Evolutionary conservation across 1,140 invertebrate genomes (phyloP).

Genomic region (Nasonia vitripennis): DNA sequence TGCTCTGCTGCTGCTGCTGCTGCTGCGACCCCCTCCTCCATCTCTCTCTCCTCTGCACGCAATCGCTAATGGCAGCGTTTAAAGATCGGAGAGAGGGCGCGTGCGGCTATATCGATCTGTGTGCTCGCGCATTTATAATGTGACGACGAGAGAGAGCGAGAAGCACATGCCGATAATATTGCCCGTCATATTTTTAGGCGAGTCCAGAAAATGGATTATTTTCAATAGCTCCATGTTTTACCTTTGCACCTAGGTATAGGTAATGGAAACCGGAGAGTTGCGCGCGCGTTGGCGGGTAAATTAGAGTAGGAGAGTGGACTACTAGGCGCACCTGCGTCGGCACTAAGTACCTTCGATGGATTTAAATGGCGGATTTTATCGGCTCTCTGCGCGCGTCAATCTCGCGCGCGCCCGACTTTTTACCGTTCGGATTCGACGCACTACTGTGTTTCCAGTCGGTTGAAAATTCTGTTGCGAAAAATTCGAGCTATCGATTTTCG

Average conservation of each 20-base stretch:
- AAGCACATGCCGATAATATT: neutral
- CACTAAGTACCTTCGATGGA: neutral
- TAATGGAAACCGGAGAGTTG: too few species aligned
- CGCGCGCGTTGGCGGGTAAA: neutral
- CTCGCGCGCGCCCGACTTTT: neutral
- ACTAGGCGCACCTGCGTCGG: neutral
- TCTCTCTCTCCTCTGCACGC: slow-evolving; percentile 64
- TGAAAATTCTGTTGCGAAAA: too few species aligned
- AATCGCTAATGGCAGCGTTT: slow-evolving; percentile 70
- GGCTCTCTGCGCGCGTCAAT: neutral
- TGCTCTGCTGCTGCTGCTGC: neutral
- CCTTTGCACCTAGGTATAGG: neutral
- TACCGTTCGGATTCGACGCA: neutral
- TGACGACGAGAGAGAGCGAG: neutral
- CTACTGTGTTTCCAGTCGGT: too few species aligned
- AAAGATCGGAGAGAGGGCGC: slow-evolving; percentile 60
- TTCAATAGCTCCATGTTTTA: neutral
- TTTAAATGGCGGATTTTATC: neutral
- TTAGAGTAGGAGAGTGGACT: neutral
- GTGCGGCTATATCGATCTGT: slow-evolving; percentile 28
- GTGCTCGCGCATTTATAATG: slow-evolving; percentile 28
- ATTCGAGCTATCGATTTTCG: neutral
- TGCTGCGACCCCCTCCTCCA: neutral
- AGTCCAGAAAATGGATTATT: neutral
- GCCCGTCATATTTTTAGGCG: neutral